A percentile compares a stretch with the other conserved stretches of the same genome.
Evolutionary conservation across 2,888 invertebrate genomes (phyloP).

Genomic region (Idaea straminata): DNA sequence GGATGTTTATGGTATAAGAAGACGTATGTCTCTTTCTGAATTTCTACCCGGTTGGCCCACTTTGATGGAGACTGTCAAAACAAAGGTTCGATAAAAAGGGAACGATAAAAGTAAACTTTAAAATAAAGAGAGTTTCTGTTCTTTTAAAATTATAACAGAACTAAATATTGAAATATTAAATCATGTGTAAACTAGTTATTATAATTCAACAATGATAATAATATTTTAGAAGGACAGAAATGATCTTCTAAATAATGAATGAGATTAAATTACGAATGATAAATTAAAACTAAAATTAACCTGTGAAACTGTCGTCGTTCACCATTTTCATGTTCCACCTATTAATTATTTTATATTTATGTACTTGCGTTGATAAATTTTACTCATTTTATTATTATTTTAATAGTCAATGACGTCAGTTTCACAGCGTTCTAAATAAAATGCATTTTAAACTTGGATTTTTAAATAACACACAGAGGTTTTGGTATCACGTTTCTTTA

Average conservation of each 20-base stretch:
- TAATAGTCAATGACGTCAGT: constrained; percentile 35
- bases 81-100: constrained; percentile 83
- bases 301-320: constrained; percentile 49
- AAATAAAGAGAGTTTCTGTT: constrained; percentile 43
- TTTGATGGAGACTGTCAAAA: constrained; percentile 83
- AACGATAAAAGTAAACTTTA: constrained; percentile 52
- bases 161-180: not conserved
- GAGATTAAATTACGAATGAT: constrained; percentile 58
- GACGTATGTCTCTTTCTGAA: constrained; percentile 85
- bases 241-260: constrained; percentile 65
- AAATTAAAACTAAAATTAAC: constrained; percentile 54
- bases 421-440: constrained; percentile 64
- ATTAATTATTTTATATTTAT: constrained; percentile 7
- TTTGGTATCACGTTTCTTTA: constrained; percentile 71
- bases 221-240: constrained; percentile 51
- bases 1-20: constrained; percentile 84
- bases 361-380: not conserved
- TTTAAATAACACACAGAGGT: constrained; percentile 67
- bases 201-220: not conserved
- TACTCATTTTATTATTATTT: not conserved
- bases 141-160: constrained; percentile 45
- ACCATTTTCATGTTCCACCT: constrained; percentile 15
- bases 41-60: constrained; percentile 90
- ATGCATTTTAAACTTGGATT: constrained; percentile 64
- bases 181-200: not conserved